Percentiles rank a stretch among this genome's conserved stretches.
Conservation (phyloP, 1,140 invertebrate species). For the Trissolcus basalis region DNA sequence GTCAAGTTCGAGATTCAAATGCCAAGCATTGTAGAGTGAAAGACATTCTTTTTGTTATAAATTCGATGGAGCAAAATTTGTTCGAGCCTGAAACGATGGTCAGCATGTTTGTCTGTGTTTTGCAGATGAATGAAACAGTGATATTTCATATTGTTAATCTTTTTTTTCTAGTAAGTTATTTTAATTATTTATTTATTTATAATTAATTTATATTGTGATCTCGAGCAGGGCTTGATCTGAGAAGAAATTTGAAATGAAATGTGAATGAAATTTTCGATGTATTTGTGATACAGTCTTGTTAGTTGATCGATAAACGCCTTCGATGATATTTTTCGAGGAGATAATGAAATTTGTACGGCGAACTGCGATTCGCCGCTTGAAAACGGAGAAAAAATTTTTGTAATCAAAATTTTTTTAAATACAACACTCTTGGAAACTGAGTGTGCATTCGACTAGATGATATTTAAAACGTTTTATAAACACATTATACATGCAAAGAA, state of each 20-base stretch:
- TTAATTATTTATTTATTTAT: slow-evolving; percentile 32
- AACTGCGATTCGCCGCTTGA: not conserved
- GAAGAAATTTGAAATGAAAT: not conserved
- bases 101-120: slow-evolving; percentile 2
- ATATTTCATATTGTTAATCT: slow-evolving; percentile 14
- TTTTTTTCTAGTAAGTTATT: slow-evolving; percentile 15
- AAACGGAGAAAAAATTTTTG: slow-evolving; percentile 7
- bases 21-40: not conserved
- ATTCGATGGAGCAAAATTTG: not conserved
- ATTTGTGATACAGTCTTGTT: slow-evolving; percentile 25
- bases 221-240: slow-evolving; percentile 24
- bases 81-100: no score
- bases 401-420: slow-evolving; percentile 38
- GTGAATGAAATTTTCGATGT: not conserved
- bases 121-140: slow-evolving; percentile 7
- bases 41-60: not conserved
- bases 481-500: slow-evolving; percentile 15
- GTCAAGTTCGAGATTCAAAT: not conserved
- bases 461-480: slow-evolving; percentile 30
- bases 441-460: slow-evolving; percentile 5
- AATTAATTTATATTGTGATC: slow-evolving; percentile 26
- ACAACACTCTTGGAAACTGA: slow-evolving; percentile 4
- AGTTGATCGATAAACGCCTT: slow-evolving; percentile 17
- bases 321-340: slow-evolving; percentile 14
- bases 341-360: not conserved